phyloP scores from a whole-genome alignment of 2,888 invertebrate genomes.

The Tuta absoluta region DNA sequence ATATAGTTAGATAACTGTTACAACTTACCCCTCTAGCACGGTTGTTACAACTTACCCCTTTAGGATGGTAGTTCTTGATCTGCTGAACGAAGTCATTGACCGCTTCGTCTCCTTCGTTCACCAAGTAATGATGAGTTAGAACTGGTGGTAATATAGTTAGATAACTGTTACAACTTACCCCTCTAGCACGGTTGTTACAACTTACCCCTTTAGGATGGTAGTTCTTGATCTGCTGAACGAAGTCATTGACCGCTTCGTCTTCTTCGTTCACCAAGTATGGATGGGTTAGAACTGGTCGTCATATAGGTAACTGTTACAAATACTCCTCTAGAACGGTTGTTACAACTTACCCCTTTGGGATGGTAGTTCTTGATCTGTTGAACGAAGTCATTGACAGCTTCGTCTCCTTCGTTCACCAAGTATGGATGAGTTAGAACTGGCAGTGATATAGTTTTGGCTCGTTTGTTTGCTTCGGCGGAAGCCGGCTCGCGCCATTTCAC shows the following conservation, averaged over 20 bases:
- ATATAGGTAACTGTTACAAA: constrained; percentile 47
- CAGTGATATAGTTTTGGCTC: constrained; percentile 87
- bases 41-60: constrained; percentile 78
- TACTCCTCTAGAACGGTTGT: not conserved
- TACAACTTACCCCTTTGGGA: constrained; percentile 84
- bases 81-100: constrained; percentile 64
- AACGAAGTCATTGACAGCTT: constrained; percentile 54
- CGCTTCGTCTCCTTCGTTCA: constrained; percentile 55
- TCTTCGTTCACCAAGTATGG: constrained; percentile 80
- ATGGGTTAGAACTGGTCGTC: constrained; percentile 83
- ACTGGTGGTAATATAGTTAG: constrained; percentile 81
- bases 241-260: constrained; percentile 47
- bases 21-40: too few relatives aligned
- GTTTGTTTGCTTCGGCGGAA: constrained; percentile 92
- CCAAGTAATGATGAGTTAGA: constrained; percentile 84
- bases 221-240: constrained; percentile 84
- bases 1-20: constrained; percentile 48
- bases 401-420: constrained; percentile 67
- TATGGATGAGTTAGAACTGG: constrained; percentile 85
- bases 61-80: constrained; percentile 89
- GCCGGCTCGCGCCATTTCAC: constrained; percentile 92
- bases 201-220: constrained; percentile 88
- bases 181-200: too few relatives aligned
- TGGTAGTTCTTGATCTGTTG: constrained; percentile 87
- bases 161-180: too few relatives aligned